Conservation (phyloP, 2,888 invertebrate species). For the Rambutsinella grinnellia region DNA sequence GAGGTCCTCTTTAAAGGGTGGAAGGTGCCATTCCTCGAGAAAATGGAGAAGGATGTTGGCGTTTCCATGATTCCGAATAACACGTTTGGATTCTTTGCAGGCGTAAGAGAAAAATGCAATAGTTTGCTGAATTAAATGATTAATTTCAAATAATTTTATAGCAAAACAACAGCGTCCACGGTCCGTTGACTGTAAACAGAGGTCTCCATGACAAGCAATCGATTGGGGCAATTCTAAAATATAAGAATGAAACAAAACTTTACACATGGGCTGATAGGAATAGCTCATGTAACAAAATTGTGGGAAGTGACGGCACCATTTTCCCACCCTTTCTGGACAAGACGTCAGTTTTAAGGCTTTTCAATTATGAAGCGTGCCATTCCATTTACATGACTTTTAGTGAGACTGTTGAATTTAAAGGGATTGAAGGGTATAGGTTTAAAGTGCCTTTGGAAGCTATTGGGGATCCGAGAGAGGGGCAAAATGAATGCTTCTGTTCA, state of each 20-base stretch:
- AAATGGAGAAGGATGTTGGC: slow-evolving; percentile 32
- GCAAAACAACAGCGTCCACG: slow-evolving; percentile 42
- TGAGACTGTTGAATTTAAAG: slow-evolving; percentile 13
- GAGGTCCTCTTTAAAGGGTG: slow-evolving; percentile 55
- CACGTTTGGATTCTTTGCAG: slow-evolving; percentile 49
- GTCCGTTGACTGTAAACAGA: slow-evolving; percentile 36
- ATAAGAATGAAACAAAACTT: background rate
- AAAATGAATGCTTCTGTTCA: slow-evolving; percentile 37
- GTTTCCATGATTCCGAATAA: slow-evolving; percentile 34
- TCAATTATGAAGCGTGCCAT: slow-evolving; percentile 38
- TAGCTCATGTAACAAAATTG: slow-evolving; percentile 18
- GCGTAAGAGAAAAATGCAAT: slow-evolving; percentile 11
- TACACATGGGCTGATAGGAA: slow-evolving; percentile 12
- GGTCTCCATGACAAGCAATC: slow-evolving; percentile 22
- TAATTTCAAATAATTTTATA: background rate
- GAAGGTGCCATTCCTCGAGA: slow-evolving; percentile 46
- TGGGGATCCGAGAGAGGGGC: slow-evolving; percentile 17
- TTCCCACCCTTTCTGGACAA: slow-evolving; percentile 37
- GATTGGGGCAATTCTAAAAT: slow-evolving; percentile 9
- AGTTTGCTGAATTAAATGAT: background rate
- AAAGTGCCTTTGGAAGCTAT: slow-evolving; percentile 26
- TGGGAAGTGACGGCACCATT: slow-evolving; percentile 34
- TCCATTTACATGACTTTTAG: slow-evolving; percentile 22
- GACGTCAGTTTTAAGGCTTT: slow-evolving; percentile 9
- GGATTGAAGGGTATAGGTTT: slow-evolving; percentile 30